Evolutionary conservation across 2,113 vertebrate genomes (phyloP).

Genomic region (Corvus cornix): DNA sequence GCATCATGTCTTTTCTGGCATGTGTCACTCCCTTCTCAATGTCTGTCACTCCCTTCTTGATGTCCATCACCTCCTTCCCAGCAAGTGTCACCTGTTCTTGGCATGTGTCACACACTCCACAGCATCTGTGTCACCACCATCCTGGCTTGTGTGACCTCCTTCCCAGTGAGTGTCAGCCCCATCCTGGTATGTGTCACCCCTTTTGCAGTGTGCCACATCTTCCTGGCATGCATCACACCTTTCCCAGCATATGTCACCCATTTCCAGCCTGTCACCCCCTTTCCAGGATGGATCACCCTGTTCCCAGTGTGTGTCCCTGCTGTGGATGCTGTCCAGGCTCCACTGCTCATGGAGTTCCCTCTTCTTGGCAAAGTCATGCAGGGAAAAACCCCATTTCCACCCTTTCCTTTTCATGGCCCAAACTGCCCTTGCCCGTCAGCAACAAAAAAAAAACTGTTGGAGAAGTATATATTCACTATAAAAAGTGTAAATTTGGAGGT

Average conservation of each 20-base stretch:
- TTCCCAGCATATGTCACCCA: background rate
- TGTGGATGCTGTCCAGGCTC: background rate
- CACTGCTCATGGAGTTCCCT: background rate
- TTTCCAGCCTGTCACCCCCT: background rate
- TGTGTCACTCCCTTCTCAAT: background rate
- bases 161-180: background rate
- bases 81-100: background rate
- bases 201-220: background rate
- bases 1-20: background rate
- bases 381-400: background rate
- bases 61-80: background rate
- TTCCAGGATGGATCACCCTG: background rate
- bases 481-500: background rate
- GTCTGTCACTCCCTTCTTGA: background rate
- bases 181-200: background rate
- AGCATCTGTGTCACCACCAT: background rate
- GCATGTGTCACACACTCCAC: background rate
- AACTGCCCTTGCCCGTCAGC: background rate
- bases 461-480: background rate
- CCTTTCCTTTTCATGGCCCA: background rate
- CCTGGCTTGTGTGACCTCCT: background rate
- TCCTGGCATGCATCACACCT: background rate
- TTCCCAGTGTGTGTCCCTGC: background rate
- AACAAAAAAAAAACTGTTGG: background rate
- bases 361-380: background rate